Percentiles rank a stretch among this genome's conserved stretches.
Conservation (phyloP, 2,113 vertebrate genomes). For the Antechinus stuartii region DNA sequence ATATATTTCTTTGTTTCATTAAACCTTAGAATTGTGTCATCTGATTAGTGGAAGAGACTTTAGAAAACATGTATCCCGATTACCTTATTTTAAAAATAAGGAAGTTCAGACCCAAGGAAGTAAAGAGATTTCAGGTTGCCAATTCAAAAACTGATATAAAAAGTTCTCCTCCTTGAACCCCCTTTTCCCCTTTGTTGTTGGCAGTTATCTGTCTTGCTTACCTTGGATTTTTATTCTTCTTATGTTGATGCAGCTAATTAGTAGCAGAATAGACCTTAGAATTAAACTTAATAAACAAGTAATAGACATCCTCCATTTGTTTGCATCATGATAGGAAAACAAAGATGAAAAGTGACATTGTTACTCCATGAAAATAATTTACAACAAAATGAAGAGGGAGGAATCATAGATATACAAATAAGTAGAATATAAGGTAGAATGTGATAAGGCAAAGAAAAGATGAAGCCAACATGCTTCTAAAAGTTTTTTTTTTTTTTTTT, state of each 20-base stretch:
- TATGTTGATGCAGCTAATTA: not conserved
- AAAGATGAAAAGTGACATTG: not conserved
- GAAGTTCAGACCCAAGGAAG: constrained; percentile 7
- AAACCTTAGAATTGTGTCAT: constrained; percentile 55
- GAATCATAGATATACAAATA: not conserved
- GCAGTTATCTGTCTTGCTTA: not conserved
- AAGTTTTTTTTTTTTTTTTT: not conserved
- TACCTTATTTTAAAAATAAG: constrained; percentile 48
- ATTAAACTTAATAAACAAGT: not conserved
- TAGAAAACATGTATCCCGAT: constrained; percentile 30
- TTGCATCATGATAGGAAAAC: not conserved
- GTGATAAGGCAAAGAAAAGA: not conserved
- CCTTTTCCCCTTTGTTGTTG: not conserved
- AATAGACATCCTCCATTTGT: not conserved
- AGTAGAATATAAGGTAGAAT: not conserved
- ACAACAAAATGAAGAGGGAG: not conserved
- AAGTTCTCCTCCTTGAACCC: not conserved
- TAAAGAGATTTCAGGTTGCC: not conserved
- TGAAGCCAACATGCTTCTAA: not conserved
- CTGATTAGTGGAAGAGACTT: constrained; percentile 41
- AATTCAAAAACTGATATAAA: not conserved
- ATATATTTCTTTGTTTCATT: constrained; percentile 39
- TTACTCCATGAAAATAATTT: not conserved
- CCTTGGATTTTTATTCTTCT: not conserved
- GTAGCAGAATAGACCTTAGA: not conserved